Conservation (phyloP, 2,113 vertebrate species). For the Vimba vimba region DNA sequence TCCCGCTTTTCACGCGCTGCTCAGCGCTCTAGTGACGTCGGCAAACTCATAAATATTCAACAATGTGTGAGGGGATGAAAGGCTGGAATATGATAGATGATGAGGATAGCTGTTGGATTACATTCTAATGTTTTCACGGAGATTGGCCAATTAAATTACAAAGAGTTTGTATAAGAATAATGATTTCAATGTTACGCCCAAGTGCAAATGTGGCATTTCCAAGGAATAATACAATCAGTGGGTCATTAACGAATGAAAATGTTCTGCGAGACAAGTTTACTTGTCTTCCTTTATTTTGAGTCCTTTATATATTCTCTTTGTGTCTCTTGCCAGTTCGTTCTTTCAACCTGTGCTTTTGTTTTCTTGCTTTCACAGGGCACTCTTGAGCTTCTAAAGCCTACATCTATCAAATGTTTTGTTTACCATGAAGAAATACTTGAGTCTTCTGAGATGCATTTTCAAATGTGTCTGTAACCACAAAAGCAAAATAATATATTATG, state of each 20-base stretch:
- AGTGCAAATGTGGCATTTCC: background rate
- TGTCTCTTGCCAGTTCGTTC: background rate
- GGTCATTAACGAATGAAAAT: background rate
- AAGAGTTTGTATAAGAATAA: background rate
- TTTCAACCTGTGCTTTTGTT: background rate
- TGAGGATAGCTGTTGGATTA: slow-evolving; percentile 27
- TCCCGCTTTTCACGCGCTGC: slow-evolving; percentile 50
- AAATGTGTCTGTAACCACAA: background rate
- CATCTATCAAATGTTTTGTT: background rate
- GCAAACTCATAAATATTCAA: slow-evolving; percentile 76
- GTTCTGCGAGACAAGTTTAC: too few relatives aligned
- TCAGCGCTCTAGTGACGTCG: slow-evolving; percentile 72
- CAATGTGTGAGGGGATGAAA: slow-evolving; percentile 44
- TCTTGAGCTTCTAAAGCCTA: background rate
- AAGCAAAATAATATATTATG: background rate
- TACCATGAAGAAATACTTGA: background rate
- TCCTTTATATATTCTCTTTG: background rate
- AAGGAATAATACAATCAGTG: background rate
- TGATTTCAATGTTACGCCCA: background rate
- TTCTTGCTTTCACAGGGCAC: background rate
- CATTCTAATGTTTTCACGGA: slow-evolving; percentile 10
- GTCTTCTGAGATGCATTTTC: background rate
- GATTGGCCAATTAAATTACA: slow-evolving; percentile 12
- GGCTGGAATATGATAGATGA: slow-evolving; percentile 56
- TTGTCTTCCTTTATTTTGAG: background rate